Conservation (phyloP, 2,797 vertebrate genomes). For the Poecilia velifera region DNA sequence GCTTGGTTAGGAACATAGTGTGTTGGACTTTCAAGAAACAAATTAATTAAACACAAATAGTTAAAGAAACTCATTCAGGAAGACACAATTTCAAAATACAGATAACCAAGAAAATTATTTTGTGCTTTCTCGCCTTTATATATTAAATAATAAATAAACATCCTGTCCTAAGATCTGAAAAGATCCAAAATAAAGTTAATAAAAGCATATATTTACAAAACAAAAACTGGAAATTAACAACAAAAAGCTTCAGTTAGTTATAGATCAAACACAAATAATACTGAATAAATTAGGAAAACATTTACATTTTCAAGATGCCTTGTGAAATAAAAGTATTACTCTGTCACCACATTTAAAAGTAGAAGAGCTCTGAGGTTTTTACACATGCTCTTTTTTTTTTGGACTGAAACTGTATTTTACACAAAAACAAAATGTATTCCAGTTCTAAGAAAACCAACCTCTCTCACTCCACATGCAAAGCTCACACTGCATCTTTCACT, state of each 20-base stretch:
- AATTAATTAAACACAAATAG: constrained; percentile 40
- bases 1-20: constrained; percentile 27
- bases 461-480: constrained; percentile 11
- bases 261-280: constrained; percentile 46
- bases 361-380: constrained; percentile 33
- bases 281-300: constrained; percentile 48
- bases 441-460: constrained; percentile 17
- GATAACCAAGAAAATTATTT: constrained; percentile 40
- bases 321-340: constrained; percentile 44
- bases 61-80: constrained; percentile 51
- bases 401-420: constrained; percentile 36
- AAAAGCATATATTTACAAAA: constrained; percentile 68
- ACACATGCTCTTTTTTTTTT: constrained; percentile 37
- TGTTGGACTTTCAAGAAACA: constrained; percentile 32
- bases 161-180: constrained; percentile 31
- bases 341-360: constrained; percentile 26
- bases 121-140: constrained; percentile 32
- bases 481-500: constrained; percentile 34
- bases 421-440: constrained; percentile 43
- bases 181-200: constrained; percentile 47
- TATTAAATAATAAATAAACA: constrained; percentile 23
- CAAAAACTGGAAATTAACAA: constrained; percentile 35
- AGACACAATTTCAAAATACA: constrained; percentile 55
- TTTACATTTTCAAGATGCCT: constrained; percentile 34
- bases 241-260: constrained; percentile 34